phyloP scores from a whole-genome alignment of 2,888 invertebrate species.

The Frankliniella intonsa region DNA sequence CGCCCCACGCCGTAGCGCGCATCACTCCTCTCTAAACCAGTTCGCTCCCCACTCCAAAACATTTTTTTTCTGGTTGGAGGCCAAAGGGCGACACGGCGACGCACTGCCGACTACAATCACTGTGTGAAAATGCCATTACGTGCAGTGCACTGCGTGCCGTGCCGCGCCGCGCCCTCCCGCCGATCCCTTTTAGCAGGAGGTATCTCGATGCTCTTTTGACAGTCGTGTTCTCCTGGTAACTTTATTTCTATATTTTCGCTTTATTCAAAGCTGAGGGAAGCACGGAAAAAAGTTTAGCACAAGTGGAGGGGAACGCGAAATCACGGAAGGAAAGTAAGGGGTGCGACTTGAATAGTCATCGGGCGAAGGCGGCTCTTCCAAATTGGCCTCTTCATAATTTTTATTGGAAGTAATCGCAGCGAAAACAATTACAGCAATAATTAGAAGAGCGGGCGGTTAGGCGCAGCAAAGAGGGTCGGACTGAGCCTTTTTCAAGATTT shows the following conservation, averaged over 20 bases:
- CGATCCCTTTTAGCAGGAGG: too few species aligned
- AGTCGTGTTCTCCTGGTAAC: neutral
- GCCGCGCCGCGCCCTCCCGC: too few species aligned
- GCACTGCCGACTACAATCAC: too few species aligned
- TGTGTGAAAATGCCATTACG: too few species aligned
- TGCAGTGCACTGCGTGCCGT: too few species aligned
- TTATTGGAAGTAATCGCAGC: neutral
- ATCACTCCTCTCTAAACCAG: too few species aligned
- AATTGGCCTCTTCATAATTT: neutral
- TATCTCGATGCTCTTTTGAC: too few species aligned
- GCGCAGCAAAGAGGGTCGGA: neutral
- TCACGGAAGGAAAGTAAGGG: neutral
- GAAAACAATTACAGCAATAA: neutral
- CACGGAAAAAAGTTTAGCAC: neutral
- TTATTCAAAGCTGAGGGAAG: neutral
- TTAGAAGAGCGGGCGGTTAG: neutral
- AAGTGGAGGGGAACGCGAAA: neutral
- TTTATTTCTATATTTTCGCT: neutral
- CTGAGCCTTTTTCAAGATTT: neutral
- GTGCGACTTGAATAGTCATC: neutral
- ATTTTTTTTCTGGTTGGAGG: too few species aligned
- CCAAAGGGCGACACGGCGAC: too few species aligned
- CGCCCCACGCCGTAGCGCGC: too few species aligned
- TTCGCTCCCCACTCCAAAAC: too few species aligned
- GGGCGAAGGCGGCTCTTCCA: neutral